Percentiles rank a stretch among this genome's conserved stretches.
phyloP scores from a whole-genome alignment of 2,113 vertebrate genomes.

The Ovibos moschatus region DNA sequence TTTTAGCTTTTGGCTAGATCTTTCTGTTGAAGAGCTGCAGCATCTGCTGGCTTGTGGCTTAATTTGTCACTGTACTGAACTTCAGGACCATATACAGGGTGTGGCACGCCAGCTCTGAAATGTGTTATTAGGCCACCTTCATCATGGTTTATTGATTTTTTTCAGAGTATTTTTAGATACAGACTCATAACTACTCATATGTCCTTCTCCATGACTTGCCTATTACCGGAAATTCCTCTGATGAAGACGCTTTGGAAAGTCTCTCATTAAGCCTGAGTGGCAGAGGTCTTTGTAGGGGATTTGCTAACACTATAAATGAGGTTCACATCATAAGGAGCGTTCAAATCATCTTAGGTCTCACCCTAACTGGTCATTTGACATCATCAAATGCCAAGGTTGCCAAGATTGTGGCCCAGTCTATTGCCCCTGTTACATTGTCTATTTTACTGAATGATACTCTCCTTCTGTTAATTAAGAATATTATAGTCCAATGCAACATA shows the following conservation, averaged over 20 bases:
- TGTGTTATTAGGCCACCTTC: neutral
- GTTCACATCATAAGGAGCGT: neutral
- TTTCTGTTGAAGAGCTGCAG: neutral
- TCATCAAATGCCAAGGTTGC: neutral
- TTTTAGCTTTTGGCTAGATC: neutral
- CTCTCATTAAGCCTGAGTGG: neutral
- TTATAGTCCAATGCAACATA: neutral
- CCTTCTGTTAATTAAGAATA: neutral
- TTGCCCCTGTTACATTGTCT: neutral
- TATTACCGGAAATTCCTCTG: neutral
- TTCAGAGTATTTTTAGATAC: neutral
- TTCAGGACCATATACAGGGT: neutral
- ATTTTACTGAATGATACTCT: neutral
- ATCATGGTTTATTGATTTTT: neutral
- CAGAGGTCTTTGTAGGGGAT: neutral
- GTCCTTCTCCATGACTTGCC: neutral
- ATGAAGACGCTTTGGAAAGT: neutral
- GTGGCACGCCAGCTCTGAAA: neutral
- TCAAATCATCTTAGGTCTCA: neutral
- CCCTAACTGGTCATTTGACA: neutral
- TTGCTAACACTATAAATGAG: neutral
- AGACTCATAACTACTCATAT: neutral
- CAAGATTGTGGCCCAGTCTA: neutral
- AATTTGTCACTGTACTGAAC: neutral
- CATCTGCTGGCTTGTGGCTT: neutral